A percentile compares a stretch with the other conserved stretches of the same genome.
Evolutionary conservation across 1,140 invertebrate species (phyloP).

Genomic region (Trichogramma pretiosum): DNA sequence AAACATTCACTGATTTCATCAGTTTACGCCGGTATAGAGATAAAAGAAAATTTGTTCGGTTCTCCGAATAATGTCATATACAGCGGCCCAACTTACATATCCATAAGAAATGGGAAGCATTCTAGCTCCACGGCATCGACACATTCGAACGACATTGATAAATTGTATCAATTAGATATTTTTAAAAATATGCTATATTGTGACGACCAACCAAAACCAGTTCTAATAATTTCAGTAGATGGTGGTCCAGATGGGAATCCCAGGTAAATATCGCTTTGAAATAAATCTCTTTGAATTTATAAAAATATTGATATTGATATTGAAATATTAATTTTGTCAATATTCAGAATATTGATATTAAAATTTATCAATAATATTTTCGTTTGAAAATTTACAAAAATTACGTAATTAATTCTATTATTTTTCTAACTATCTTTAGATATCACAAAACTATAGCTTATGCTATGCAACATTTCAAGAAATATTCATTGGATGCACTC

Average conservation of each 20-base stretch:
- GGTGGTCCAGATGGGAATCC: slow-evolving; percentile 14
- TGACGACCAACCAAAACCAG: slow-evolving; percentile 31
- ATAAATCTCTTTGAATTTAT: too few species aligned
- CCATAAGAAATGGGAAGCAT: slow-evolving; percentile 35
- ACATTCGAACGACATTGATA: slow-evolving; percentile 33
- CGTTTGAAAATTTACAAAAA: too few species aligned
- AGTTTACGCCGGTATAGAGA: slow-evolving; percentile 27
- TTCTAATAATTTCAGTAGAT: slow-evolving; percentile 32
- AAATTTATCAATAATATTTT: too few species aligned
- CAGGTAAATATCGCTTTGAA: too few species aligned
- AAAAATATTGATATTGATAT: too few species aligned
- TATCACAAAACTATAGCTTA: slow-evolving; percentile 30
- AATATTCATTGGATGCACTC: slow-evolving; percentile 37
- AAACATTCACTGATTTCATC: slow-evolving; percentile 31
- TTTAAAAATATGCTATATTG: slow-evolving; percentile 15
- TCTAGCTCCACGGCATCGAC: slow-evolving; percentile 30
- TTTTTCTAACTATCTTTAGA: too few species aligned
- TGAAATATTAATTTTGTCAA: too few species aligned
- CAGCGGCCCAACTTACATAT: slow-evolving; percentile 37
- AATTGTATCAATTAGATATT: slow-evolving; percentile 23
- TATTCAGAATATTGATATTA: too few species aligned
- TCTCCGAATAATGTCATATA: slow-evolving; percentile 29
- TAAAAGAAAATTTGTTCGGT: slow-evolving; percentile 25
- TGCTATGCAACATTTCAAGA: slow-evolving; percentile 33
- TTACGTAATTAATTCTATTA: too few species aligned